phyloP scores from a whole-genome alignment of 2,113 vertebrate genomes.

The Eira barbara region DNA sequence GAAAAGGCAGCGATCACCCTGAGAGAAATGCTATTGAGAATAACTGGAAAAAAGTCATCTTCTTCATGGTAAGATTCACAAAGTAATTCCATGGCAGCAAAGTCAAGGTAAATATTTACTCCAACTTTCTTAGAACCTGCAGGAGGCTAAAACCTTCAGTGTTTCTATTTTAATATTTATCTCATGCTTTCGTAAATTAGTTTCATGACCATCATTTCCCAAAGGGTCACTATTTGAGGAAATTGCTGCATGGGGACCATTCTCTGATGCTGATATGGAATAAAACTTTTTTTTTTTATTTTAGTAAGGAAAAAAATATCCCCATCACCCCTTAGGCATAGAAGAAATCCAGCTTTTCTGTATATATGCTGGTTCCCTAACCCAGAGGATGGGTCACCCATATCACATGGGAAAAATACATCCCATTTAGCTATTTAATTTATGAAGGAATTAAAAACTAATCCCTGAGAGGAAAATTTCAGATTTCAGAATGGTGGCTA shows the following conservation, averaged over 20 bases:
- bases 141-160: conserved; percentile 26
- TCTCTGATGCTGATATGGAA: not conserved
- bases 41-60: conserved; percentile 62
- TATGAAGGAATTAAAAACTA: not conserved
- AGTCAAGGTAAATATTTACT: conserved; percentile 73
- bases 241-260: not conserved
- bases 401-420: not conserved
- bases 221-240: conserved; percentile 54
- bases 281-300: not conserved
- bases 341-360: not conserved
- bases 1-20: conserved; percentile 56
- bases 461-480: not conserved
- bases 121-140: conserved; percentile 59
- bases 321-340: rapidly evolving
- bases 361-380: not conserved
- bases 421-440: not conserved
- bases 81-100: conserved; percentile 72
- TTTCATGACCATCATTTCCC: conserved; percentile 54
- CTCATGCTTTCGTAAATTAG: conserved; percentile 49
- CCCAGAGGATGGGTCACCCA: not conserved
- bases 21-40: conserved; percentile 68
- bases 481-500: not conserved
- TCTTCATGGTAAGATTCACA: conserved; percentile 76
- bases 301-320: not conserved
- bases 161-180: conserved; percentile 65